Percentiles rank a stretch among this genome's conserved stretches.
Evolutionary conservation across 2,797 vertebrate species (phyloP).

Genomic region (Netta rufina): DNA sequence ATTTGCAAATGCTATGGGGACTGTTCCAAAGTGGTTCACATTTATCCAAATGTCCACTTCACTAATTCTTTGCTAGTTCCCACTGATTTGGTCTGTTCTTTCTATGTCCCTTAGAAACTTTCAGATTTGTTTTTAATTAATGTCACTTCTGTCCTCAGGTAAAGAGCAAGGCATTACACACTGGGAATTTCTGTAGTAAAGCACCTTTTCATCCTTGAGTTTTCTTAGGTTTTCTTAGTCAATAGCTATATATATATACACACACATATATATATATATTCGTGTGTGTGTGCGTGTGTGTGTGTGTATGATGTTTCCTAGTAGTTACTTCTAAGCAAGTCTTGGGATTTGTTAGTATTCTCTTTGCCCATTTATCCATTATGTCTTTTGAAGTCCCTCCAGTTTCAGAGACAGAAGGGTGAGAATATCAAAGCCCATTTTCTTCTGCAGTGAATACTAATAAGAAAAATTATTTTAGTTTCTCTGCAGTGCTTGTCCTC

Average conservation of each 20-base stretch:
- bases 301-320: background rate
- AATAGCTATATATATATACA: background rate
- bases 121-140: background rate
- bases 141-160: background rate
- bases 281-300: too few relatives aligned
- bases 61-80: conserved; percentile 4
- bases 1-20: background rate
- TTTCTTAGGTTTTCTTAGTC: background rate
- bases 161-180: background rate
- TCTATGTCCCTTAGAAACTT: background rate
- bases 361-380: background rate
- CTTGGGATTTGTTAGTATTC: background rate
- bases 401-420: background rate
- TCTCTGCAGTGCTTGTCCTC: background rate
- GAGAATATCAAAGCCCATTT: background rate
- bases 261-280: too few relatives aligned
- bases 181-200: background rate
- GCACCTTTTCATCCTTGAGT: background rate
- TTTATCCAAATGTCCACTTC: background rate
- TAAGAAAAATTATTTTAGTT: background rate
- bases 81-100: background rate
- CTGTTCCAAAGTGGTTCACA: background rate
- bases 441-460: background rate
- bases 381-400: background rate
- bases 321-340: background rate